Conservation (phyloP, 2,113 vertebrate genomes). For the Mustela lutreola region DNA sequence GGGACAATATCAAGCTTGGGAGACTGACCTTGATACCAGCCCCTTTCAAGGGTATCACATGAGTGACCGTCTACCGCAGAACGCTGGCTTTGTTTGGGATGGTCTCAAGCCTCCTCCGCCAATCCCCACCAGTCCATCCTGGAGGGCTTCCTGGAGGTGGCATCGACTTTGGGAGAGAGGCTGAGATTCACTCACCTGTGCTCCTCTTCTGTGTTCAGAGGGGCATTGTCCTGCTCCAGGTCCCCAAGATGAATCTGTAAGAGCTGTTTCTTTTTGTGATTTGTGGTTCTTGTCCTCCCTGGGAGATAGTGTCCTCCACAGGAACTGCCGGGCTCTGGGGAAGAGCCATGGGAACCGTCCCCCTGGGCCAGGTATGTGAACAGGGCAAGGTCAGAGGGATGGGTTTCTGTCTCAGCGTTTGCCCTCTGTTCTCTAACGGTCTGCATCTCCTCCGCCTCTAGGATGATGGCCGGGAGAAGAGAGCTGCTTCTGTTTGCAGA, state of each 20-base stretch:
- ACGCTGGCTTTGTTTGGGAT: background rate
- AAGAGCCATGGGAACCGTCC: rapidly evolving
- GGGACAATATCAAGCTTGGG: background rate
- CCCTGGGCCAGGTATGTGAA: background rate
- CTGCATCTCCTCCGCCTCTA: background rate
- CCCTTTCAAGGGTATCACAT: too few relatives aligned
- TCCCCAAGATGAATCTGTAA: background rate
- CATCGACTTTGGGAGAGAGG: background rate
- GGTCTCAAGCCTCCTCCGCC: background rate
- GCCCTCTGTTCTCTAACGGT: background rate
- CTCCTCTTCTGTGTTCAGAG: background rate
- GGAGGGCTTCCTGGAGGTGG: background rate
- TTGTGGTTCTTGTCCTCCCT: background rate
- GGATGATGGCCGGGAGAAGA: background rate
- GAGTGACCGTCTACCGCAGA: background rate
- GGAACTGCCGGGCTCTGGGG: background rate
- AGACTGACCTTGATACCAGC: background rate
- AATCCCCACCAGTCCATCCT: background rate
- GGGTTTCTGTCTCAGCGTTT: rapidly evolving
- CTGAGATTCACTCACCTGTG: background rate
- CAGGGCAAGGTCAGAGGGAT: background rate
- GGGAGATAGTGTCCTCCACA: background rate
- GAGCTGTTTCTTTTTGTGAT: background rate
- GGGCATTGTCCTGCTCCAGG: background rate
- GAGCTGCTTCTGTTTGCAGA: background rate